Evolutionary conservation across 2,113 vertebrate genomes (phyloP), one percentile per base, ranked within the genome.

Genomic region (Pluvialis apricaria): DNA sequence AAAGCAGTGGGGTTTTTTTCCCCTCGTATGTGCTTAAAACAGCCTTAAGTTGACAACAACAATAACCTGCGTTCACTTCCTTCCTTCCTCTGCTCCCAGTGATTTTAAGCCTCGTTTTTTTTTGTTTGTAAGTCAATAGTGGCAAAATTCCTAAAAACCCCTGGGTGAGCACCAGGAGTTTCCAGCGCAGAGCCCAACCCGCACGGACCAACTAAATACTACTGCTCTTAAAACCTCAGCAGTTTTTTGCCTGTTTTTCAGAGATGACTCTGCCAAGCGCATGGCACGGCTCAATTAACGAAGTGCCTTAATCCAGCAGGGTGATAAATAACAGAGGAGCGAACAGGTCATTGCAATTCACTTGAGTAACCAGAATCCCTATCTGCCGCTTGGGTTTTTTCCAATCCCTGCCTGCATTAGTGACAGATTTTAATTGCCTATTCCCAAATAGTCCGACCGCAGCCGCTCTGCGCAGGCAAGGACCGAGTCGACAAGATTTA

Each of bases 361-460:
- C 95, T 96, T 85, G 89, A 92, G 89, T 85, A 91, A 94, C 95
- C 97, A 92, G 89, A 94, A 95, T 92, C 94, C 13, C 78, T 24
- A 13, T 88, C 88, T 81, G 82, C 88, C 40, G 25, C 92, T 87
- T 94, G 92, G 94, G 73, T 6, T 85, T 57, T 1, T 90, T 94
- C 91, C 91, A 97, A 58, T 32, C 81, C 47, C 42, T 80, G 92
- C 71, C 88, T 86, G 82, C 55, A 21, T 83, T 73, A 94, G 82
- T 13, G 80, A 81, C 9, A 61, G 83, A 52, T 90, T 94, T 96
- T 92, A 89, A 95, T 79, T 95, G 94, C 70, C 34, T 61, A 2
- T 42, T 89, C 92, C 88, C 82, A 65, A 77, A 45, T 0, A 76
- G 61, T 6, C 87, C 0, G 7, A 93, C 42, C 7, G 7, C 92